Conservation (phyloP, 2,113 vertebrate genomes). For the Salvator merianae region DNA sequence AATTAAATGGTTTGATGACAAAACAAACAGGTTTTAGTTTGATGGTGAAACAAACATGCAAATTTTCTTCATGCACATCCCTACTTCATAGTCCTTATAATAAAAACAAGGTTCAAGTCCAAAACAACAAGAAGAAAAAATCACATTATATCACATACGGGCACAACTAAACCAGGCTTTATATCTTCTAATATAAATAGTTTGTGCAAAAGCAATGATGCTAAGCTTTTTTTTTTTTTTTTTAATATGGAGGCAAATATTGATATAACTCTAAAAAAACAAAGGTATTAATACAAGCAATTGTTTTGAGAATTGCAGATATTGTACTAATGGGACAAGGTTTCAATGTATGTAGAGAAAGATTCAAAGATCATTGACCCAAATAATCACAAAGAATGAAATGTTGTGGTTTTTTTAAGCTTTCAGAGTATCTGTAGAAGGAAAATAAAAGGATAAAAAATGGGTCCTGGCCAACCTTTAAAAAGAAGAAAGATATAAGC, state of each 20-base stretch:
- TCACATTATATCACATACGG: background rate
- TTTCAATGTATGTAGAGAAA: too few relatives aligned
- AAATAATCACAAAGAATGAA: background rate
- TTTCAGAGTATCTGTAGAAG: background rate
- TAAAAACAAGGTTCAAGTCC: too few relatives aligned
- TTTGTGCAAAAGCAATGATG: too few relatives aligned
- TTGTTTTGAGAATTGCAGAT: fast-evolving
- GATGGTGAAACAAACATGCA: too few relatives aligned
- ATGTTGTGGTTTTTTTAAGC: background rate
- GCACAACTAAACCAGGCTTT: background rate
- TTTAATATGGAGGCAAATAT: background rate
- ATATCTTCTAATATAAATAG: background rate
- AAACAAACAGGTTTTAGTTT: too few relatives aligned
- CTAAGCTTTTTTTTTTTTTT: too few relatives aligned
- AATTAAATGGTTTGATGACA: too few relatives aligned
- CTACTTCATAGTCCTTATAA: too few relatives aligned
- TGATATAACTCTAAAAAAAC: background rate
- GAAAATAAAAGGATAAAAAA: slow-evolving; percentile 5
- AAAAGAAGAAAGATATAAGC: slow-evolving; percentile 38
- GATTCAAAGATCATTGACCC: background rate
- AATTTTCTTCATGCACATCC: too few relatives aligned
- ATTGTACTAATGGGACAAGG: background rate
- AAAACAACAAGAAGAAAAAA: too few relatives aligned
- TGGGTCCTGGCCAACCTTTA: slow-evolving; percentile 30
- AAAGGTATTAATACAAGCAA: background rate